These are phyloP conservation scores for Falco berigora DNA, from an alignment of 2,797 vertebrate genomes.

Conservation along the genomic window DNA sequence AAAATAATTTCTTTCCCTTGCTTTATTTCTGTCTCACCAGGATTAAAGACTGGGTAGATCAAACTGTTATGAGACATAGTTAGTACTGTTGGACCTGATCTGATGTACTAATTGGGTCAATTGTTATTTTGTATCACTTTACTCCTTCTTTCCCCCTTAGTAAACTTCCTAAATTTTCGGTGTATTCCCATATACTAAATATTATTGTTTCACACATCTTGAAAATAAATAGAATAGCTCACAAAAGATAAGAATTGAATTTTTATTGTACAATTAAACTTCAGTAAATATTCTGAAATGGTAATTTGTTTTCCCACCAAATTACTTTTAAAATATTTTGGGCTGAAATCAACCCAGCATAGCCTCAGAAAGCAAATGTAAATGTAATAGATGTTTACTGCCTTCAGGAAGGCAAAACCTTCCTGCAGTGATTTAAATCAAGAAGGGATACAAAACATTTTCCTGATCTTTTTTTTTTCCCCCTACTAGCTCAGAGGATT, in stretches of 20 bases:
- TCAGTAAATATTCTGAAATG: not conserved
- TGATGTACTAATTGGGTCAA: not conserved
- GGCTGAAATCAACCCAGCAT: not conserved
- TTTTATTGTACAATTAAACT: not conserved
- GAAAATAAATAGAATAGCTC: not conserved
- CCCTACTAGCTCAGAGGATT: not conserved
- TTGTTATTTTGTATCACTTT: not conserved
- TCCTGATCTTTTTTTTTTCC: not conserved
- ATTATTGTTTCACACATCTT: not conserved
- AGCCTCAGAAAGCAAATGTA: not conserved
- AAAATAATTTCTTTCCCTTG: not conserved
- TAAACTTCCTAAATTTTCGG: not conserved
- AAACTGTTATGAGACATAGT: not conserved
- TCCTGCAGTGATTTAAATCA: not conserved
- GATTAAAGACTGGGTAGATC: not conserved
- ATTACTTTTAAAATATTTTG: not conserved
- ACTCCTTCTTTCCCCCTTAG: not conserved
- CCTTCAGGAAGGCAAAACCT: not conserved
- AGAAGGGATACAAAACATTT: not conserved
- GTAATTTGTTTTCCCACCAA: not conserved
- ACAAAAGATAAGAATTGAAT: not conserved
- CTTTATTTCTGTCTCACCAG: not conserved
- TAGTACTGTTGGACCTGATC: not conserved
- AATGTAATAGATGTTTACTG: not conserved
- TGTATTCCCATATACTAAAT: not conserved